These are phyloP conservation scores for Patagioenas fasciata DNA, from an alignment of 2,113 vertebrate genomes.

Conservation along the genomic window DNA sequence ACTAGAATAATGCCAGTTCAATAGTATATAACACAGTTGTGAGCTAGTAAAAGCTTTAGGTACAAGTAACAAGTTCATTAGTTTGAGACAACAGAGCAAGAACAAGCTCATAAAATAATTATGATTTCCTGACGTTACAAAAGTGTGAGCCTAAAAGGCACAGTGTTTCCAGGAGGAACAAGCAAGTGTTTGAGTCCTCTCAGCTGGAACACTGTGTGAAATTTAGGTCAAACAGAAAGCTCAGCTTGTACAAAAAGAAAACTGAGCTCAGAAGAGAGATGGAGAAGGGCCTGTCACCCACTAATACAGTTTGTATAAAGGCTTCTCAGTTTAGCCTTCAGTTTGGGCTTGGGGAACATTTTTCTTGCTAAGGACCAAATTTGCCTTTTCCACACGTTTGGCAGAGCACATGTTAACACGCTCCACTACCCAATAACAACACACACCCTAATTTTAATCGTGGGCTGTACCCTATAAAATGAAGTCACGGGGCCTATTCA, in stretches of 20 bases:
- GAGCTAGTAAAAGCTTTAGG: not conserved
- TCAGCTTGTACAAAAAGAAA: not conserved
- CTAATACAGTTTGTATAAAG: not conserved
- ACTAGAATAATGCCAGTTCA: not conserved
- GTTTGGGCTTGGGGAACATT: not conserved
- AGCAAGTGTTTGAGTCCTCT: not conserved
- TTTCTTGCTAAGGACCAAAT: not conserved
- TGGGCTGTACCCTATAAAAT: not conserved
- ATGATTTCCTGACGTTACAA: not conserved
- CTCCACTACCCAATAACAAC: constrained; percentile 15
- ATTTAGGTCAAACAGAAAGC: not conserved
- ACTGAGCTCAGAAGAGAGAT: not conserved
- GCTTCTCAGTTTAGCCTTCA: not conserved
- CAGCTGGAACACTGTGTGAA: not conserved
- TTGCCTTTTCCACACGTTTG: not conserved
- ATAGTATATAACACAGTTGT: not conserved
- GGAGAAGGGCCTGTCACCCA: not conserved
- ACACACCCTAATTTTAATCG: not conserved
- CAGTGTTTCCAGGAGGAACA: not conserved
- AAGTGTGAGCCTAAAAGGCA: not conserved
- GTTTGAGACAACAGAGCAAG: not conserved
- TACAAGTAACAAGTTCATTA: not conserved
- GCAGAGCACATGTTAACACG: not conserved
- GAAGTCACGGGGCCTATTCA: not conserved
- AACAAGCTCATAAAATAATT: not conserved